A percentile compares a stretch with the other conserved stretches of the same genome.
These are phyloP conservation scores for Oncorhynchus clarkii DNA, from an alignment of 2,113 vertebrate genomes.

Conservation along the genomic window DNA sequence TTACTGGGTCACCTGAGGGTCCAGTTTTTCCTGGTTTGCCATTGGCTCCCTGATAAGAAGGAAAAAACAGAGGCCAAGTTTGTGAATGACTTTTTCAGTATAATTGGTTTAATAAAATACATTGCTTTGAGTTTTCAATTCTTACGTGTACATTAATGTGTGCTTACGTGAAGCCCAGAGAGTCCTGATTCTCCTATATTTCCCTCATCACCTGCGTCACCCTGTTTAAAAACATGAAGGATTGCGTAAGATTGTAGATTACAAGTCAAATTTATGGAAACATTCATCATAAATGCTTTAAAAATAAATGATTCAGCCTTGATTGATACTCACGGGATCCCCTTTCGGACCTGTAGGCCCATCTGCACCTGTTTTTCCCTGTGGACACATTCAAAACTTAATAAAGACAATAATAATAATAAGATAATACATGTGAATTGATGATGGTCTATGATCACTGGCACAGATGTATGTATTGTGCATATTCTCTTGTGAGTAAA, in stretches of 20 bases:
- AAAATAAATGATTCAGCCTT: not conserved
- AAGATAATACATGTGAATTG: too few relatives aligned
- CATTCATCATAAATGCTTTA: not conserved
- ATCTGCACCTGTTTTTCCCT: conserved; percentile 67
- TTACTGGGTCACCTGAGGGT: conserved; percentile 81
- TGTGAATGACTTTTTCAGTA: not conserved
- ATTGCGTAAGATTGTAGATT: not conserved
- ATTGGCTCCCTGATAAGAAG: conserved; percentile 62
- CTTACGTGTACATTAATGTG: not conserved
- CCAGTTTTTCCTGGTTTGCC: conserved; percentile 71
- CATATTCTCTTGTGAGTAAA: too few relatives aligned
- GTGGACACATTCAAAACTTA: not conserved
- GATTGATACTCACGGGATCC: conserved; percentile 59
- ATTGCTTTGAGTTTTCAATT: not conserved
- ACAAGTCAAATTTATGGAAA: not conserved
- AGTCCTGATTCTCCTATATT: conserved; percentile 68
- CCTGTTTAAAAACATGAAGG: conserved; percentile 47
- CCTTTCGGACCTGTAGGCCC: conserved; percentile 70
- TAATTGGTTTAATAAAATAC: not conserved
- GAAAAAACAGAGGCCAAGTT: not conserved
- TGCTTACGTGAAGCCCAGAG: conserved; percentile 65
- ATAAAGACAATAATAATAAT: too few relatives aligned
- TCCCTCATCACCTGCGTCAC: conserved; percentile 65
- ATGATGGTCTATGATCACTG: not conserved
- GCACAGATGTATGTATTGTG: too few relatives aligned